Evolutionary conservation across 2,888 invertebrate species (phyloP).

Genomic region (Mesorhabditis spiculigera): DNA sequence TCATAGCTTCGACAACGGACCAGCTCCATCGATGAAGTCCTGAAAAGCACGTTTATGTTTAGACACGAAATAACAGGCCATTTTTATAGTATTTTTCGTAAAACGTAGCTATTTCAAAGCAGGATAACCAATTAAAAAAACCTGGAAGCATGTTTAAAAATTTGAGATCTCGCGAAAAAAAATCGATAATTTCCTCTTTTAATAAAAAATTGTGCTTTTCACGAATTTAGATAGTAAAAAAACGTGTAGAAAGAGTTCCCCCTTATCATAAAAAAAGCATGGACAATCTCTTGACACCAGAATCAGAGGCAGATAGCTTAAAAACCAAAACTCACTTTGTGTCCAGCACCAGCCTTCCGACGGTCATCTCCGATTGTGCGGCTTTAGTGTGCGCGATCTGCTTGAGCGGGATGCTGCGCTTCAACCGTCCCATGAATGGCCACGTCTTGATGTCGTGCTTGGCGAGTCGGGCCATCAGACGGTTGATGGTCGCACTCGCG

Average conservation of each 20-base stretch:
- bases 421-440: conserved; percentile 83
- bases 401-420: conserved; percentile 64
- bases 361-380: conserved; percentile 53
- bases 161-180: no score
- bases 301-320: neutral
- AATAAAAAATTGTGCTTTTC: no score
- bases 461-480: conserved; percentile 78
- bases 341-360: conserved; percentile 51
- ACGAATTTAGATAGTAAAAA: no score
- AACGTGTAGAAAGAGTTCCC: neutral
- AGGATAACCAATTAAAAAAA: no score
- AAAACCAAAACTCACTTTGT: conserved; percentile 28
- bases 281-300: neutral
- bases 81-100: no score
- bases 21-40: conserved; percentile 83
- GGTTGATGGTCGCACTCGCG: conserved; percentile 82
- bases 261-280: neutral
- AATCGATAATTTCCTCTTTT: no score
- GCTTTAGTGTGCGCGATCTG: conserved; percentile 42
- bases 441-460: conserved; percentile 73
- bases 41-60: conserved; percentile 39
- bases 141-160: no score
- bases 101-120: no score
- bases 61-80: neutral
- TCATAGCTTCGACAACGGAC: conserved; percentile 88